These are phyloP conservation scores for Sylvilagus bachmani DNA, from an alignment of 2,113 vertebrate species.

Conservation along the genomic window DNA sequence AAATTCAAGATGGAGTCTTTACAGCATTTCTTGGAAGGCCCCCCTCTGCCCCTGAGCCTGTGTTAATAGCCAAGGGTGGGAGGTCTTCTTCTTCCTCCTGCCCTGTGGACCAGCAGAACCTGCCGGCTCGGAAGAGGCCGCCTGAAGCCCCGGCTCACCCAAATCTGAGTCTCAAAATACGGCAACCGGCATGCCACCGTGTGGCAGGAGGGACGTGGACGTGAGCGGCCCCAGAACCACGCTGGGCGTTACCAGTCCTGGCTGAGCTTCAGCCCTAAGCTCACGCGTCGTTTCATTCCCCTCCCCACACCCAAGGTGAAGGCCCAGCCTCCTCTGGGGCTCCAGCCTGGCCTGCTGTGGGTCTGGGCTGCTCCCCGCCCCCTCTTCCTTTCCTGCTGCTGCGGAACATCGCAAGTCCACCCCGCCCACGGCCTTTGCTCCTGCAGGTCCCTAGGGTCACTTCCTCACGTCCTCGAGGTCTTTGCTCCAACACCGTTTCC, in stretches of 20 bases:
- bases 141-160: neutral
- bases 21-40: neutral
- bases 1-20: constrained; percentile 30
- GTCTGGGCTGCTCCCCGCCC: neutral
- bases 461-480: neutral
- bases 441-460: neutral
- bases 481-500: neutral
- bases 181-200: rapidly evolving
- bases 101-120: neutral
- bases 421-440: neutral
- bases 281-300: neutral
- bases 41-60: neutral
- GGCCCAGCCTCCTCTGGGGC: neutral
- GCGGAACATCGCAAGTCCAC: neutral
- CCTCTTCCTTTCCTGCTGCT: neutral
- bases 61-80: neutral
- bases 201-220: neutral
- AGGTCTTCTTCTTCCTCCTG: neutral
- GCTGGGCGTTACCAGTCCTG: neutral
- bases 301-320: rapidly evolving
- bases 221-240: neutral
- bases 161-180: neutral
- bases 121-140: neutral
- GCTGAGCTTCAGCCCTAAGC: neutral
- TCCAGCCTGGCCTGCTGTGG: rapidly evolving